Evolutionary conservation across 2,888 invertebrate species (phyloP).

Genomic region (Cephonodes hylas): DNA sequence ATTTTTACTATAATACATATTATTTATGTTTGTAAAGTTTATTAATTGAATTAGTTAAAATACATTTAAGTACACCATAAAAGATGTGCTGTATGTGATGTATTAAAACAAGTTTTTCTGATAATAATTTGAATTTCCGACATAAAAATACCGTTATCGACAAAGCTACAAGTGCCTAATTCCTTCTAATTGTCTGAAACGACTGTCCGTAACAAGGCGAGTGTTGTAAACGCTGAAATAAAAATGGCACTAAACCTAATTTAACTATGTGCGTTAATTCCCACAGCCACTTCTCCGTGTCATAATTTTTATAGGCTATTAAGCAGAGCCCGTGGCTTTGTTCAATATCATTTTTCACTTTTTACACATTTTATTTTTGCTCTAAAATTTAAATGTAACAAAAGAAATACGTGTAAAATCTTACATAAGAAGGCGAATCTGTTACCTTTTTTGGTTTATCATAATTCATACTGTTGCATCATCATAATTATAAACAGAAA

Average conservation of each 20-base stretch:
- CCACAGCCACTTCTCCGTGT: background rate
- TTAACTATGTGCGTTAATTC: constrained; percentile 27
- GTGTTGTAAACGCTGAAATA: constrained; percentile 18
- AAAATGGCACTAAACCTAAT: constrained; percentile 23
- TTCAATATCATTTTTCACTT: background rate
- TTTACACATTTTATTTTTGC: background rate
- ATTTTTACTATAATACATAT: too few species aligned
- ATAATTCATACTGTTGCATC: too few species aligned
- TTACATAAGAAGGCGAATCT: too few species aligned
- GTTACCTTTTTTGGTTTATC: too few species aligned
- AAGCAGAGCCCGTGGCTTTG: background rate
- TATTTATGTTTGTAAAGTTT: too few species aligned
- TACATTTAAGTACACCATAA: too few species aligned
- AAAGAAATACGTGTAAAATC: too few species aligned
- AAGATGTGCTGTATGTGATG: too few species aligned
- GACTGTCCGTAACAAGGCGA: background rate
- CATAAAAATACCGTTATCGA: background rate
- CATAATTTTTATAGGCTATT: background rate
- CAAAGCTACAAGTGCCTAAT: background rate
- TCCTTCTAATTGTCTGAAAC: background rate
- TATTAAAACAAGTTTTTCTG: too few species aligned
- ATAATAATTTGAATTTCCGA: too few species aligned
- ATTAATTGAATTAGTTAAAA: too few species aligned
- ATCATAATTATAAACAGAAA: too few species aligned
- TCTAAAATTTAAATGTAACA: background rate